Evolutionary conservation across 1,140 invertebrate genomes (phyloP).

Genomic region (Papilio polytes): DNA sequence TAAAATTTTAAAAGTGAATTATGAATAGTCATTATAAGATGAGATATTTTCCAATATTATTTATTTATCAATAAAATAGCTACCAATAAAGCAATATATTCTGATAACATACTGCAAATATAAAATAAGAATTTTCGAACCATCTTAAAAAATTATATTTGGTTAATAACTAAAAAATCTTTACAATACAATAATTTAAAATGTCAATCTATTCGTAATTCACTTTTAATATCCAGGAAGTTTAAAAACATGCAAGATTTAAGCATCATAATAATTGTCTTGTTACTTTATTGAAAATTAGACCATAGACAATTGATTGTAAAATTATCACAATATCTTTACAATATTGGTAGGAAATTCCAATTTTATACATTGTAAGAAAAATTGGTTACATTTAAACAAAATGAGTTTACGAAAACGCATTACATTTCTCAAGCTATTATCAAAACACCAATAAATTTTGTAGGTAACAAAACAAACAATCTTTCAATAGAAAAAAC

Average conservation of each 20-base stretch:
- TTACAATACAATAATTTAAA: background rate
- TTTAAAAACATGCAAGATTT: background rate
- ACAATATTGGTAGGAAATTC: too few relatives aligned
- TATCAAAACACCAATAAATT: background rate
- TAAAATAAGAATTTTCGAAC: too few relatives aligned
- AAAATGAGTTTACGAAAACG: background rate
- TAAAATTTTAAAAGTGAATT: constrained; percentile 42
- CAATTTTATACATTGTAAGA: background rate
- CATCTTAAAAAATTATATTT: background rate
- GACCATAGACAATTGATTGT: too few relatives aligned
- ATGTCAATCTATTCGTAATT: constrained; percentile 8
- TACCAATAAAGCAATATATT: background rate
- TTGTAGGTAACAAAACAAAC: background rate
- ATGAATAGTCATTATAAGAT: background rate
- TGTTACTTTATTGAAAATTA: too few relatives aligned
- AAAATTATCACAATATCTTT: too few relatives aligned
- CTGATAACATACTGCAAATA: background rate
- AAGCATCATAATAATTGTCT: too few relatives aligned
- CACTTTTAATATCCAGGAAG: background rate
- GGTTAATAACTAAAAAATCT: background rate
- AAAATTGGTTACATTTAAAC: background rate
- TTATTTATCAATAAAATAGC: background rate
- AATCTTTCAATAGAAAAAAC: constrained; percentile 8
- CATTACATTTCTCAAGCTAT: background rate
- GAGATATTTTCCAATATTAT: background rate